Evolutionary conservation across 2,888 invertebrate species (phyloP).

Genomic region (Melinaea marsaeus): DNA sequence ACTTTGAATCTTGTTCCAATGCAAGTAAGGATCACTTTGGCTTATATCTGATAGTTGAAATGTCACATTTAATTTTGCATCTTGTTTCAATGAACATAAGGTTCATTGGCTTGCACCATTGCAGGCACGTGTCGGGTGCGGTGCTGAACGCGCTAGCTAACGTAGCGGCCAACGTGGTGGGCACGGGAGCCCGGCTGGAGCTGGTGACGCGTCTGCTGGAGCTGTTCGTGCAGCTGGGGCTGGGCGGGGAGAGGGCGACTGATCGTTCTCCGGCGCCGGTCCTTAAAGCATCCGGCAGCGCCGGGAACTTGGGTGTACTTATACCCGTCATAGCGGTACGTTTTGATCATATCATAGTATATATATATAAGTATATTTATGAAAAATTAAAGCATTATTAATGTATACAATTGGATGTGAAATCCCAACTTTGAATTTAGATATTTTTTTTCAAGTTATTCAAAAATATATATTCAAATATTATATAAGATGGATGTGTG

Average conservation of each 20-base stretch:
- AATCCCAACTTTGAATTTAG: too few species aligned
- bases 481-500: too few species aligned
- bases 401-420: too few species aligned
- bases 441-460: too few species aligned
- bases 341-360: slow-evolving; percentile 18
- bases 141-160: slow-evolving; percentile 98
- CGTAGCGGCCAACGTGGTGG: slow-evolving; percentile 95
- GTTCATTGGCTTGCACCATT: background rate
- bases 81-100: too few species aligned
- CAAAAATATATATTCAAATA: too few species aligned
- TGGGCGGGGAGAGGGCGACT: slow-evolving; percentile 96
- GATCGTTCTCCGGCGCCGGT: slow-evolving; percentile 88
- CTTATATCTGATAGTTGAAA: too few species aligned
- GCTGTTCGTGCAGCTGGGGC: slow-evolving; percentile 97
- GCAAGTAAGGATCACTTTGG: too few species aligned
- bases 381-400: too few species aligned
- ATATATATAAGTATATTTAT: too few species aligned
- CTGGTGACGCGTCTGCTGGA: slow-evolving; percentile 93
- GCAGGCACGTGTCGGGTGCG: slow-evolving; percentile 92
- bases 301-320: slow-evolving; percentile 97
- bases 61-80: too few species aligned
- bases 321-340: slow-evolving; percentile 97
- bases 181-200: slow-evolving; percentile 90
- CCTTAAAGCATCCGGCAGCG: slow-evolving; percentile 94
- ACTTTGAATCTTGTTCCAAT: too few species aligned